A percentile compares a stretch with the other conserved stretches of the same genome.
Evolutionary conservation across 1,140 invertebrate species (phyloP).

Genomic region (Chelonus insularis): DNA sequence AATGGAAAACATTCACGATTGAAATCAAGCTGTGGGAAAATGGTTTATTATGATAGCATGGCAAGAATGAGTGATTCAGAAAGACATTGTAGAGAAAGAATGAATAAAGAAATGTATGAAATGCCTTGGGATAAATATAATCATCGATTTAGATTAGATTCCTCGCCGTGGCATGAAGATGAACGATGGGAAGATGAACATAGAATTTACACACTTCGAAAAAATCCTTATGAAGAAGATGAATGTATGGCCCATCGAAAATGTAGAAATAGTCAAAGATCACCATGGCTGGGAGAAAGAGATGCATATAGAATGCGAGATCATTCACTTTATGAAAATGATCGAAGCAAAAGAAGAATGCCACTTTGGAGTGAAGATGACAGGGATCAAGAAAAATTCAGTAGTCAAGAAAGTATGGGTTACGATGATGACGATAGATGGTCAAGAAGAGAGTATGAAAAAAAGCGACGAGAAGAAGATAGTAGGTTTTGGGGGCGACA

Average conservation of each 20-base stretch:
- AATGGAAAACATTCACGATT: constrained; percentile 37
- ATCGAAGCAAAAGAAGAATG: constrained; percentile 49
- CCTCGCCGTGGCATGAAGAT: constrained; percentile 52
- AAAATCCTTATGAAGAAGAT: constrained; percentile 55
- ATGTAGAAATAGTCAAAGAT: constrained; percentile 45
- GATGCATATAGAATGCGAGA: constrained; percentile 26
- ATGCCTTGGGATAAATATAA: constrained; percentile 40
- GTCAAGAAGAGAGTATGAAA: constrained; percentile 52
- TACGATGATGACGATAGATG: constrained; percentile 56
- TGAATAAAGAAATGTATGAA: constrained; percentile 43
- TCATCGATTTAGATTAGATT: constrained; percentile 40
- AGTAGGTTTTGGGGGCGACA: constrained; percentile 46
- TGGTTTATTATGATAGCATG: constrained; percentile 45
- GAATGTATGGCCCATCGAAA: constrained; percentile 54
- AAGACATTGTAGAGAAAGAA: constrained; percentile 44
- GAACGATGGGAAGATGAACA: constrained; percentile 53
- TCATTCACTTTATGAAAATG: constrained; percentile 52
- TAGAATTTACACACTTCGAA: constrained; percentile 44
- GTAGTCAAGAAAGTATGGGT: constrained; percentile 62
- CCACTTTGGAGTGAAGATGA: constrained; percentile 54
- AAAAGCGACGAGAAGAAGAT: constrained; percentile 51
- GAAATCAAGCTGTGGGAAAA: constrained; percentile 41
- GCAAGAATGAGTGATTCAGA: constrained; percentile 34
- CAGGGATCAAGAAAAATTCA: constrained; percentile 49
- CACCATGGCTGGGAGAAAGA: constrained; percentile 43